Evolutionary conservation across 2,113 vertebrate species (phyloP).

Genomic region (Stomatorhinus ivindoensis): DNA sequence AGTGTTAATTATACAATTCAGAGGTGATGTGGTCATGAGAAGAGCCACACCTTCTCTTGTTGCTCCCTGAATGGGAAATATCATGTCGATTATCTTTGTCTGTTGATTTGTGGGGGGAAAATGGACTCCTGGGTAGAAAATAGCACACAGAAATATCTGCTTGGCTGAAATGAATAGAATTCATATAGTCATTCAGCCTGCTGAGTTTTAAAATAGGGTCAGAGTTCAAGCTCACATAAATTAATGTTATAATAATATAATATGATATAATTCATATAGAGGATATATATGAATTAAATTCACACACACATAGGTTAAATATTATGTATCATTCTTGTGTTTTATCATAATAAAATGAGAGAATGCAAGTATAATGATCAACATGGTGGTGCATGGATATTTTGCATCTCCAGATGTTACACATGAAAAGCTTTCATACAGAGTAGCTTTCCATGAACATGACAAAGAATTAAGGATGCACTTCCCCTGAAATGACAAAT

Average conservation of each 20-base stretch:
- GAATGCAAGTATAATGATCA: neutral
- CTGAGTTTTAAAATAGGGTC: neutral
- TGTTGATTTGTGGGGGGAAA: neutral
- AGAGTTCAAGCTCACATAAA: neutral
- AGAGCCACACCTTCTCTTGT: neutral
- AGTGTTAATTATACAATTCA: neutral
- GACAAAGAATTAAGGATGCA: neutral
- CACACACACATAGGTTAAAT: neutral
- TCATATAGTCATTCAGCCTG: neutral
- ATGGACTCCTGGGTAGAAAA: neutral
- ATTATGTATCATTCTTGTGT: neutral
- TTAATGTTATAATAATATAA: too few relatives aligned
- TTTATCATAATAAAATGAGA: neutral
- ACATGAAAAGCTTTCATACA: neutral
- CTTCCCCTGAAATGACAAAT: neutral
- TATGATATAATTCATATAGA: too few relatives aligned
- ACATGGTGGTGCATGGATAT: neutral
- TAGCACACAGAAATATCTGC: neutral
- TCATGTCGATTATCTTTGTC: neutral
- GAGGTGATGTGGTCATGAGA: neutral
- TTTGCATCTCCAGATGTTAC: neutral
- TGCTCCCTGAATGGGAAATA: neutral
- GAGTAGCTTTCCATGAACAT: neutral
- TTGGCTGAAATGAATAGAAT: neutral
- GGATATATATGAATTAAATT: too few relatives aligned